Evolutionary conservation across 2,888 invertebrate species (phyloP), one percentile per base, ranked within the genome.

Genomic region (Sphinx pinastri): DNA sequence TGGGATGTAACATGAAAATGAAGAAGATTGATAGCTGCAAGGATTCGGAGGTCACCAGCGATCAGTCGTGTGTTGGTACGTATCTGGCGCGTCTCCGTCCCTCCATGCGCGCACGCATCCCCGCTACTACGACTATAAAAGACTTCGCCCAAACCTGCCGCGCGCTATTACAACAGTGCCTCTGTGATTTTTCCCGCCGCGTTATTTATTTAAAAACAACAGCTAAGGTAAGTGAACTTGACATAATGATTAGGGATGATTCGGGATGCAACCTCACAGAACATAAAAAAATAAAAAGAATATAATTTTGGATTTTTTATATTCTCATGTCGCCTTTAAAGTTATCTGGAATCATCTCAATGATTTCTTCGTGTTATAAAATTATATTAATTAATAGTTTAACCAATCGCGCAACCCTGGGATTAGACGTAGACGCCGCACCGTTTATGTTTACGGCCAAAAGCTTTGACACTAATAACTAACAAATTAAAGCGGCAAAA

Each of bases 141-240:
- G 89, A 85, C 88, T 79, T 84, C 85, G 88, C 79, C 87, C 83
- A 88, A 91, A 89, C 91, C 88, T 84, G 92, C 91, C 88, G 89
- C 93, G 93, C 91, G 93, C 92, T 93, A 94, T 93, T 93, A 93
- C 93, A 88, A 91, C 91, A 91, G 93, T 93, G 93, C 77, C 88
- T 89, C 89, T 92, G 93, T 93, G 91, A 89, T 92, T 92, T 92
- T 92, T 90, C 90, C 90, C 88, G 88, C 88, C 89, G 90, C 77
- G 83, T 85, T 87, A 88, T 89, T 89, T 87, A 87, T 89, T 89
- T 87, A 79, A 77, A 79, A 83, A 81, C 87, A 84, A 82, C 86
- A 81, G 72, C 84, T 84, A 92, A 92, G 93, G 93, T 94, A 89
- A 94, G 93, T 89, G 86, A 87, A 86, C 84, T 86, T 85, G 74